phyloP scores from a whole-genome alignment of 2,113 vertebrate species.

The Pollimyrus isidori region DNA sequence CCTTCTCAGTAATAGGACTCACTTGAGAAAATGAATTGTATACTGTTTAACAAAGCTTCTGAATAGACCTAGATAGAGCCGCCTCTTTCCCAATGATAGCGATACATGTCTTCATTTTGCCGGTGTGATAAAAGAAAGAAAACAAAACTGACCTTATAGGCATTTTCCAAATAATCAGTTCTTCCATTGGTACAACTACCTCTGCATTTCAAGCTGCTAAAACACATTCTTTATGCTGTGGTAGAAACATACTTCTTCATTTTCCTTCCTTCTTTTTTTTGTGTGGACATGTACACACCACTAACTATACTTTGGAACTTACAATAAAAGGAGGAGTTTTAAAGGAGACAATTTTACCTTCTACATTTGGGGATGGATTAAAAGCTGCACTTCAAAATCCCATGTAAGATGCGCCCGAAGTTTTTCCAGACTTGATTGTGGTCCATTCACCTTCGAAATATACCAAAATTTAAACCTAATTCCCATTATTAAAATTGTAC shows the following conservation, averaged over 20 bases:
- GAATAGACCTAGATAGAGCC: background rate
- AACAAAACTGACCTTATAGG: background rate
- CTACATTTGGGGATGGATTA: slow-evolving; percentile 33
- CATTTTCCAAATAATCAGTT: background rate
- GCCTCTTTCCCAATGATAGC: background rate
- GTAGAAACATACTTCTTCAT: slow-evolving; percentile 49
- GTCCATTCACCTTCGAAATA: background rate
- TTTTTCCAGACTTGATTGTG: background rate
- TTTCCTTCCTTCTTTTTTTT: slow-evolving; percentile 53
- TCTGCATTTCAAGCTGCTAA: slow-evolving; percentile 16
- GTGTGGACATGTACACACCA: slow-evolving; percentile 59
- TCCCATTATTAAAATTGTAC: background rate
- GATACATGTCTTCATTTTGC: background rate
- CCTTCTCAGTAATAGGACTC: background rate
- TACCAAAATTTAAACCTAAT: background rate
- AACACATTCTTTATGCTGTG: background rate
- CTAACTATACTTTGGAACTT: slow-evolving; percentile 46
- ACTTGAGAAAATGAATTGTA: background rate
- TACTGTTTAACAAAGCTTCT: background rate
- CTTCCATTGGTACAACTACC: background rate
- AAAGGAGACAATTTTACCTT: slow-evolving; percentile 37
- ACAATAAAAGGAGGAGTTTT: slow-evolving; percentile 47
- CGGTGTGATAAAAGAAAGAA: background rate
- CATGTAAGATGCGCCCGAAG: background rate
- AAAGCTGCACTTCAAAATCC: background rate